Base-by-base conservation (phyloP, 1,140 invertebrate species). In the Manduca sexta region DNA sequence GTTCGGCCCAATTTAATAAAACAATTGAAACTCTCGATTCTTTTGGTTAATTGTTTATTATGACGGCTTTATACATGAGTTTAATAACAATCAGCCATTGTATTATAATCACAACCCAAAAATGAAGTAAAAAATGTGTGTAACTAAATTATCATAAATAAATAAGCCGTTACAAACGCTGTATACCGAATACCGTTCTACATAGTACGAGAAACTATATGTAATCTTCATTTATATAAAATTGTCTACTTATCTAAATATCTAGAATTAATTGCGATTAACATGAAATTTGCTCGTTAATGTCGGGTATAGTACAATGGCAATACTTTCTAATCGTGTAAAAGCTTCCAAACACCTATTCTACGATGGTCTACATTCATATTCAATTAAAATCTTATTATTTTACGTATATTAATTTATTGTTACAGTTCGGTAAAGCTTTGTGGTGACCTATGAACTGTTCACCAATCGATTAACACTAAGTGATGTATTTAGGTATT, bases 341-440 rank as follows among this genome's bases (percentile, higher is more conserved):
- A 84, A 84, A 84, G 78, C 80, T 55, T 82, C 78, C 64, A 84
- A 84, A 84, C 74, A 68, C 69, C 77, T 78, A 79, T 60, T 52
- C 69, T 74, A 76, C 74, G 29, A 71, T 64, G 58, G 37, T 57
- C 69, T 76, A 73, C 61, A 34, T 35, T 52, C 52, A 55, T 69
- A 63, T 56, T 58, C 64, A 65, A 62, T 58, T 63, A 49, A 64
- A 62, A 65, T 18, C 55, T 40, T 60, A 61, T 50, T 55, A 41
- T 48, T 52, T 75, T 82, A 82, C 76, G 79, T 78, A 83, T 78
- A 67, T 26, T 26, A 74, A 75, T 56, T 82, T 83, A 83, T 83
- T 82, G 78, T 82, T 76, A 74, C 62, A 53, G 60, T 76, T 74
- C 64, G 56, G 69, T 83, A 83, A 83, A 83, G 76, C 79, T 83